Evolutionary conservation across 2,888 invertebrate genomes (phyloP).

Genomic region (Epirrhoe alternata): DNA sequence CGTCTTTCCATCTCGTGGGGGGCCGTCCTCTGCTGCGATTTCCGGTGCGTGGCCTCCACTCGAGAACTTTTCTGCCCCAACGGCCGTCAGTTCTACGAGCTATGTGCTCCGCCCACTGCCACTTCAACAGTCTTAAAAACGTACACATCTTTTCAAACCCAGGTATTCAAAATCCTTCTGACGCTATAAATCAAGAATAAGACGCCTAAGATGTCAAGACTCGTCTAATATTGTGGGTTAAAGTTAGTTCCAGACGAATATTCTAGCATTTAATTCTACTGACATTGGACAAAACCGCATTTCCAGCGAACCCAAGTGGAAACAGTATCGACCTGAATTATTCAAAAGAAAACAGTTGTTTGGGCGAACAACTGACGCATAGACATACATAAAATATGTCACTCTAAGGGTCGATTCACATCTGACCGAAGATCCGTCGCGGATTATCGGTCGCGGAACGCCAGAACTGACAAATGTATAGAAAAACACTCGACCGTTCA

Average conservation of each 20-base stretch:
- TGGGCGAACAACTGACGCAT: background rate
- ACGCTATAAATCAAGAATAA: background rate
- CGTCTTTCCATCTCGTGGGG: too few relatives aligned
- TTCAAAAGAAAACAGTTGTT: conserved; percentile 1
- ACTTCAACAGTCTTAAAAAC: too few relatives aligned
- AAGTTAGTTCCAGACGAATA: conserved; percentile 8
- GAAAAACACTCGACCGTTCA: too few relatives aligned
- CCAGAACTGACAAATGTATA: too few relatives aligned
- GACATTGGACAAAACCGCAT: conserved; percentile 14
- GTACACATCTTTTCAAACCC: background rate
- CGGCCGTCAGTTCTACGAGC: too few relatives aligned
- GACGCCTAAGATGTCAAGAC: background rate
- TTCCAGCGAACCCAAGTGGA: conserved; percentile 9
- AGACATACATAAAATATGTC: background rate
- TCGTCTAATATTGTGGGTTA: background rate
- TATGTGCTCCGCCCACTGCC: too few relatives aligned
- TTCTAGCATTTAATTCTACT: conserved; percentile 5
- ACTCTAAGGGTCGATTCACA: too few relatives aligned
- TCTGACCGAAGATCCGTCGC: too few relatives aligned
- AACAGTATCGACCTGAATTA: conserved; percentile 11
- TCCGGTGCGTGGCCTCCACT: too few relatives aligned
- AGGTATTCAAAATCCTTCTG: background rate
- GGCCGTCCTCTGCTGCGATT: too few relatives aligned
- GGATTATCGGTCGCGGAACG: too few relatives aligned
- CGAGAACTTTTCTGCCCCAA: too few relatives aligned